Percentiles rank a stretch among this genome's conserved stretches.
Conservation (phyloP, 2,797 vertebrate species). For the Mionectes olivaceus region DNA sequence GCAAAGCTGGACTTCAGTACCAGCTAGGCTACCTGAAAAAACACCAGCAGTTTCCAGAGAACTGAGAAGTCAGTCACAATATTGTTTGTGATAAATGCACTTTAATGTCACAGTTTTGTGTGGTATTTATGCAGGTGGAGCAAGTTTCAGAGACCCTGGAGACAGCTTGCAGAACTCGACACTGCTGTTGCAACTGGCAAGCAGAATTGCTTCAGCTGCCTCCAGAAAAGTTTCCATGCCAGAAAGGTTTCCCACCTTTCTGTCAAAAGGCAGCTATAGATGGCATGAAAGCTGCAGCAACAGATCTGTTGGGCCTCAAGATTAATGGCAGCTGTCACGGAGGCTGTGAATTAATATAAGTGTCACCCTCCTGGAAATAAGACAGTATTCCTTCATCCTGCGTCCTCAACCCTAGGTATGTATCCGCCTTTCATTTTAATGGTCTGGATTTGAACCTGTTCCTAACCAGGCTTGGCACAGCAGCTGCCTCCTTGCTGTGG, state of each 20-base stretch:
- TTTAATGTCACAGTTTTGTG: not conserved
- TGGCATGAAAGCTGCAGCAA: not conserved
- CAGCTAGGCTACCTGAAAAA: not conserved
- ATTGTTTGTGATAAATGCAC: not conserved
- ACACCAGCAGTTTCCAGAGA: not conserved
- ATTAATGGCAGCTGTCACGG: fast-evolving
- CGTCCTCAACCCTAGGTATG: not conserved
- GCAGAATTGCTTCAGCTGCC: not conserved
- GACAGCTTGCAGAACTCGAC: not conserved
- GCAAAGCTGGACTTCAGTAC: not conserved
- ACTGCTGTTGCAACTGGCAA: not conserved
- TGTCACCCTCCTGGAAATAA: not conserved
- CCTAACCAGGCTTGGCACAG: fast-evolving
- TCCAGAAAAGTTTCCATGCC: not conserved
- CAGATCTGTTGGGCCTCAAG: not conserved
- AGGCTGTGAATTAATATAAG: not conserved
- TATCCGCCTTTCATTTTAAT: not conserved
- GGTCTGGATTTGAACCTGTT: fast-evolving
- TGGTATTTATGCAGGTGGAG: not conserved
- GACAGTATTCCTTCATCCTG: not conserved
- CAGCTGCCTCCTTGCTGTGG: not conserved
- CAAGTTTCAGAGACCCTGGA: not conserved
- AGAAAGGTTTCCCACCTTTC: not conserved
- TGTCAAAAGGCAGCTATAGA: not conserved
- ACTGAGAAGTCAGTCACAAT: not conserved